Evolutionary conservation across 2,113 vertebrate genomes (phyloP).

Genomic region (Albula glossodonta): DNA sequence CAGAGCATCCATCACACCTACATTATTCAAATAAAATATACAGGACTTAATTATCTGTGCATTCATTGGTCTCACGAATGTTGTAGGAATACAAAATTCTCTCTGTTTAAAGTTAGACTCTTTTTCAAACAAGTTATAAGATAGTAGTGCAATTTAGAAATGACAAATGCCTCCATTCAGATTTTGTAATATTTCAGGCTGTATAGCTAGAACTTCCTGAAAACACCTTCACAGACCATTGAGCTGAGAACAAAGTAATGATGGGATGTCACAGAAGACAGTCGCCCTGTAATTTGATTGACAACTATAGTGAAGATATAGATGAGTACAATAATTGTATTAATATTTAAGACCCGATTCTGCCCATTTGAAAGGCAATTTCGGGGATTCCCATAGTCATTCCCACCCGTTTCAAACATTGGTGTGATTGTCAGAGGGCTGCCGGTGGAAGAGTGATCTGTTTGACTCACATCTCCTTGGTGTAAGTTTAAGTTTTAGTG

Average conservation of each 20-base stretch:
- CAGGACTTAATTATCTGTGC: not conserved
- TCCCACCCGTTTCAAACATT: too few species aligned
- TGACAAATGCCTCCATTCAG: too few species aligned
- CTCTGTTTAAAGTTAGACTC: too few species aligned
- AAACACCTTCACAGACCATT: not conserved
- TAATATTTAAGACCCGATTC: not conserved
- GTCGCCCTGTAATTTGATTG: not conserved
- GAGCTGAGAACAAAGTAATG: not conserved
- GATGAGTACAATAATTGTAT: not conserved
- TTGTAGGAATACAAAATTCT: not conserved
- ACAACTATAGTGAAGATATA: not conserved
- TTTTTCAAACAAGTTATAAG: too few species aligned
- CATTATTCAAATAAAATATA: not conserved
- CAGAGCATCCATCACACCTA: slow-evolving; percentile 1
- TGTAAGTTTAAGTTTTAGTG: too few species aligned
- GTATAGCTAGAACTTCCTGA: not conserved
- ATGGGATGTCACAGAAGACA: not conserved
- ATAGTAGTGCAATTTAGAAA: too few species aligned
- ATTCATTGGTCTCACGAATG: not conserved
- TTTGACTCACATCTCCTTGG: too few species aligned
- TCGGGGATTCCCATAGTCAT: too few species aligned
- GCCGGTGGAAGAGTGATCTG: too few species aligned
- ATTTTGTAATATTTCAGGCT: too few species aligned
- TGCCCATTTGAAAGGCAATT: not conserved
- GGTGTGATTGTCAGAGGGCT: too few species aligned